Conservation (phyloP, 23 tunicate genomes). For the Clavelina lepadiformis region DNA sequence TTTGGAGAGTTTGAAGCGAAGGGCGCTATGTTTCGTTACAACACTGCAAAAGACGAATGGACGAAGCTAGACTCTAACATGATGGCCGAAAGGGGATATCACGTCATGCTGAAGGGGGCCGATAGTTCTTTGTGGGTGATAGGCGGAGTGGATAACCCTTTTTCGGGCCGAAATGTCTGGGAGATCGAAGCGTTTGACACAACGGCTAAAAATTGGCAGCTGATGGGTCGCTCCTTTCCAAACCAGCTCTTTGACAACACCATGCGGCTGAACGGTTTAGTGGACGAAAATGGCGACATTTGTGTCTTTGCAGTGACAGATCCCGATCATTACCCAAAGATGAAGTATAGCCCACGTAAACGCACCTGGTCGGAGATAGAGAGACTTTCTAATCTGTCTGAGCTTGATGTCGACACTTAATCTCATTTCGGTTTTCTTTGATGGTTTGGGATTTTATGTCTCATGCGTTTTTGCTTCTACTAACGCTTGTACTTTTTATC, state of each 20-base stretch:
- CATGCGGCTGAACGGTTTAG: constrained; percentile 21
- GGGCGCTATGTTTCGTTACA: constrained; percentile 21
- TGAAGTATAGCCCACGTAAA: constrained; percentile 1
- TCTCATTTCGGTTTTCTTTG: too few relatives aligned
- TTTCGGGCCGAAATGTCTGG: constrained; percentile 44
- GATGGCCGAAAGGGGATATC: constrained; percentile 37
- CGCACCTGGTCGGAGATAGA: constrained; percentile 15
- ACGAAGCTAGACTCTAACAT: neutral
- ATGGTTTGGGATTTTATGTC: too few relatives aligned
- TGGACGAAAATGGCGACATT: constrained; percentile 10
- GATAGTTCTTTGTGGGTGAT: constrained; percentile 34
- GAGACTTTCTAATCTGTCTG: too few relatives aligned
- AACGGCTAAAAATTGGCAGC: constrained; percentile 8
- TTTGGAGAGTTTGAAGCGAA: constrained; percentile 23
- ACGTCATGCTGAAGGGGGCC: constrained; percentile 22
- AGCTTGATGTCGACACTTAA: too few relatives aligned
- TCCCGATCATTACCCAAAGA: constrained; percentile 6
- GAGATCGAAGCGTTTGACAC: constrained; percentile 31
- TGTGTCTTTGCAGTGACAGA: constrained; percentile 38
- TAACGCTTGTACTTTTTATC: too few relatives aligned
- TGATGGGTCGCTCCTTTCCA: constrained; percentile 23
- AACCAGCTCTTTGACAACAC: constrained; percentile 15
- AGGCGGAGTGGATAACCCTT: constrained; percentile 45
- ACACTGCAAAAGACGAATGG: constrained; percentile 10
- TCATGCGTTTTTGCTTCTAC: too few relatives aligned